These are phyloP conservation scores for Ancistrus triradiatus DNA, from an alignment of 2,113 vertebrate genomes.

Conservation along the genomic window DNA sequence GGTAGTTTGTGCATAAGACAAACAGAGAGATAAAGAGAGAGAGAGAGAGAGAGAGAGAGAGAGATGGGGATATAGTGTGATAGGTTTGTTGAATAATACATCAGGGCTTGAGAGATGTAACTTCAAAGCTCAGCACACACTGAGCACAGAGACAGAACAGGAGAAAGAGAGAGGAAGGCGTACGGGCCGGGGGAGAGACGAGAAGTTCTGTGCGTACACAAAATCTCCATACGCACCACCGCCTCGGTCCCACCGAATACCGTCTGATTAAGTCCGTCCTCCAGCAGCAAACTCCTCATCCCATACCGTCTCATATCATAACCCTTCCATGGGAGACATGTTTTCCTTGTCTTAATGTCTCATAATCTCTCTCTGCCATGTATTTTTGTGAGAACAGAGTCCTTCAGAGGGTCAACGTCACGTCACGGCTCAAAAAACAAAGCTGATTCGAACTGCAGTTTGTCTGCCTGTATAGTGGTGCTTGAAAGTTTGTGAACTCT, in stretches of 20 bases:
- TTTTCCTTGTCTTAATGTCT: too few species aligned
- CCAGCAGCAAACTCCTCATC: too few species aligned
- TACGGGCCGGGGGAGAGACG: slow-evolving; percentile 8
- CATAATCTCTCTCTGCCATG: too few species aligned
- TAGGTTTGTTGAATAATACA: slow-evolving; percentile 72
- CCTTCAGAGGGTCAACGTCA: slow-evolving; percentile 9
- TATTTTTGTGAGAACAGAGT: slow-evolving; percentile 37
- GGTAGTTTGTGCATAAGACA: slow-evolving; percentile 27
- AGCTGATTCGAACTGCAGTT: too few species aligned
- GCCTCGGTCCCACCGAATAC: background rate
- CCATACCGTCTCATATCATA: background rate
- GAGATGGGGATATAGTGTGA: slow-evolving; percentile 44
- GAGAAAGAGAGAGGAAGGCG: slow-evolving; percentile 52
- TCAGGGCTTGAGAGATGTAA: slow-evolving; percentile 66
- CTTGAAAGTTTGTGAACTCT: too few species aligned
- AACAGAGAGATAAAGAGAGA: slow-evolving; percentile 21
- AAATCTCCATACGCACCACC: slow-evolving; percentile 28
- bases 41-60: slow-evolving; percentile 31
- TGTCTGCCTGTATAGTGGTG: too few species aligned
- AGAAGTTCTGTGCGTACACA: slow-evolving; percentile 37
- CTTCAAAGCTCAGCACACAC: slow-evolving; percentile 71
- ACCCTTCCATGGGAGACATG: background rate
- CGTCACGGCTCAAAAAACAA: too few species aligned
- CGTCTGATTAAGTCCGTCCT: too few species aligned
- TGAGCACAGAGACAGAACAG: slow-evolving; percentile 48